Evolutionary conservation across 2,113 vertebrate genomes (phyloP).

Genomic region (Lasiurus borealis): DNA sequence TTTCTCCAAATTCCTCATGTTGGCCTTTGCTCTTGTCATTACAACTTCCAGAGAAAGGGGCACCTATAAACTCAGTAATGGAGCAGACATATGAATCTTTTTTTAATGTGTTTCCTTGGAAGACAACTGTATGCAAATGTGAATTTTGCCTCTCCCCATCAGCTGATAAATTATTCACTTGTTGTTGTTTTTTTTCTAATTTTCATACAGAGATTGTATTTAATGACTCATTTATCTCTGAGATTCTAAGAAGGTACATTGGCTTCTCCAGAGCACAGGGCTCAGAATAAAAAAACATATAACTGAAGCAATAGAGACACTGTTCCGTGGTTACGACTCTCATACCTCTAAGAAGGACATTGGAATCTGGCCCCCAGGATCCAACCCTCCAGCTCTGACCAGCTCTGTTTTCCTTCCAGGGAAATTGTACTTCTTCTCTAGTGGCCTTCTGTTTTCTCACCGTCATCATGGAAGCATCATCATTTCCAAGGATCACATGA

Average conservation of each 20-base stretch:
- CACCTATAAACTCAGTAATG: not conserved
- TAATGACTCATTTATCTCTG: conserved; percentile 5
- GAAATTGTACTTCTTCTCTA: conserved; percentile 94
- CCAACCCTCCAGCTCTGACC: conserved; percentile 28
- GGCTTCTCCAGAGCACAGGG: not conserved
- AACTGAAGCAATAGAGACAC: not conserved
- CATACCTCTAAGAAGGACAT: not conserved
- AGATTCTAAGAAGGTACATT: not conserved
- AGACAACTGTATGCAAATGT: not conserved
- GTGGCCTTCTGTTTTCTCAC: conserved; percentile 93
- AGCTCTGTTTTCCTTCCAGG: conserved; percentile 85
- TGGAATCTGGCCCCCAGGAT: not conserved
- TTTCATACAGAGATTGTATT: not conserved
- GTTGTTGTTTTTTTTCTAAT: not conserved
- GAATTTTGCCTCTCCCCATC: conserved; percentile 25
- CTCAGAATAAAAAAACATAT: not conserved
- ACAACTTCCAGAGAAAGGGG: not conserved
- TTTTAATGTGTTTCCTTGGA: not conserved
- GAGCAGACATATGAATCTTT: not conserved
- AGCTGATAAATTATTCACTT: not conserved
- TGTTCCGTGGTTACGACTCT: not conserved
- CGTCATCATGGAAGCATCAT: conserved; percentile 91
- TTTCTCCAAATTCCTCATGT: not conserved
- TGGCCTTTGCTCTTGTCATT: not conserved
- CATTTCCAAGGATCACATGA: conserved; percentile 92